Conservation (phyloP, 92 coral and sea anemone species). For the Umimayanthus chanpuru region DNA sequence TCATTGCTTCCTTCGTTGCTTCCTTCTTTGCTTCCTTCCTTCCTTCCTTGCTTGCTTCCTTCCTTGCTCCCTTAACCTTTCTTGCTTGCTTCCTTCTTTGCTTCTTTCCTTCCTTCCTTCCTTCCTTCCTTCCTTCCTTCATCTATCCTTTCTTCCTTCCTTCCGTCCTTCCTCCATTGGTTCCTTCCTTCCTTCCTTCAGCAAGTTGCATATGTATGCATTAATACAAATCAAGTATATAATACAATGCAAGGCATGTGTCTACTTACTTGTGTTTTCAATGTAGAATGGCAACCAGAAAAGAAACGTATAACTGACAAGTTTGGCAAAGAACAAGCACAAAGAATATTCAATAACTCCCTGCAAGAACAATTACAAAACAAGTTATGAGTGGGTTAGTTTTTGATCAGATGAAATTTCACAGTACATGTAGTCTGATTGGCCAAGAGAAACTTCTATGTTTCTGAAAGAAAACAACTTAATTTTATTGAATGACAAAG, state of each 20-base stretch:
- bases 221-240: background rate
- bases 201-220: no score
- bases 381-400: background rate
- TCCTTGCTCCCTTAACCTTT: background rate
- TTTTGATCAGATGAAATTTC: background rate
- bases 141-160: background rate
- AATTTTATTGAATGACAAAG: background rate
- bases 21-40: background rate
- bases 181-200: background rate
- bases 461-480: background rate
- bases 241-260: background rate
- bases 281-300: slow-evolving; percentile 97
- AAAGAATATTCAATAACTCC: slow-evolving; percentile 96
- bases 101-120: no score
- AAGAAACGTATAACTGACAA: slow-evolving; percentile 95
- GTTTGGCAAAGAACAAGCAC: slow-evolving; percentile 94
- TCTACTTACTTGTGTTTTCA: slow-evolving; percentile 69
- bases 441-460: background rate
- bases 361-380: slow-evolving; percentile 42
- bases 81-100: background rate
- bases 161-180: background rate
- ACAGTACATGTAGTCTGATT: background rate
- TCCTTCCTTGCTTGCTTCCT: background rate
- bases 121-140: background rate
- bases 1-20: background rate